phyloP scores from a whole-genome alignment of 1,140 invertebrate species.

The Helicorthomorpha holstii region DNA sequence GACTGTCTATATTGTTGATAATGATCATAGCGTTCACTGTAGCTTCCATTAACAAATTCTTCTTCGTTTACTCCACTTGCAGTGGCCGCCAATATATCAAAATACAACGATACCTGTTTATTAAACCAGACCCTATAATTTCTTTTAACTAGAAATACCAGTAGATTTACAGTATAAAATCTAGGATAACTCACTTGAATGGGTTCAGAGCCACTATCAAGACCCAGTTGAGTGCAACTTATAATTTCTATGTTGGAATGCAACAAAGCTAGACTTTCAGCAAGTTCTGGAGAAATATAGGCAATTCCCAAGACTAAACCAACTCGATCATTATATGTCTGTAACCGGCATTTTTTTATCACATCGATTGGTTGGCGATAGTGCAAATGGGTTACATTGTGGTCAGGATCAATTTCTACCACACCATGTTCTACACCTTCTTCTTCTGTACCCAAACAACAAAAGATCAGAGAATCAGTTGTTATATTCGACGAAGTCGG shows the following conservation, averaged over 20 bases:
- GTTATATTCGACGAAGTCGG: too few species aligned
- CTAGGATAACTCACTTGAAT: constrained; percentile 22
- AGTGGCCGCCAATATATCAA: constrained; percentile 32
- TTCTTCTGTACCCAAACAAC: constrained; percentile 18
- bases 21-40: too few species aligned
- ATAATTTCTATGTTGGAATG: constrained; percentile 28
- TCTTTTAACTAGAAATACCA: background rate
- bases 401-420: constrained; percentile 15
- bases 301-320: constrained; percentile 23
- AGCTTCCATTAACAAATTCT: too few species aligned
- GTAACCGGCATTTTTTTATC: constrained; percentile 15
- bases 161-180: background rate
- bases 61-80: constrained; percentile 21
- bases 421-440: constrained; percentile 28
- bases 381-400: constrained; percentile 21
- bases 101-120: constrained; percentile 31
- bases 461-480: constrained; percentile 16
- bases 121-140: background rate
- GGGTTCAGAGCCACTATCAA: constrained; percentile 30
- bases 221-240: constrained; percentile 32
- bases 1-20: too few species aligned
- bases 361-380: constrained; percentile 14
- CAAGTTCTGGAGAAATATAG: constrained; percentile 24
- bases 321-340: constrained; percentile 17
- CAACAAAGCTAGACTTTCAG: constrained; percentile 27